Evolutionary conservation across 2,113 vertebrate genomes (phyloP).

Genomic region (Benitochromis conjunctus): DNA sequence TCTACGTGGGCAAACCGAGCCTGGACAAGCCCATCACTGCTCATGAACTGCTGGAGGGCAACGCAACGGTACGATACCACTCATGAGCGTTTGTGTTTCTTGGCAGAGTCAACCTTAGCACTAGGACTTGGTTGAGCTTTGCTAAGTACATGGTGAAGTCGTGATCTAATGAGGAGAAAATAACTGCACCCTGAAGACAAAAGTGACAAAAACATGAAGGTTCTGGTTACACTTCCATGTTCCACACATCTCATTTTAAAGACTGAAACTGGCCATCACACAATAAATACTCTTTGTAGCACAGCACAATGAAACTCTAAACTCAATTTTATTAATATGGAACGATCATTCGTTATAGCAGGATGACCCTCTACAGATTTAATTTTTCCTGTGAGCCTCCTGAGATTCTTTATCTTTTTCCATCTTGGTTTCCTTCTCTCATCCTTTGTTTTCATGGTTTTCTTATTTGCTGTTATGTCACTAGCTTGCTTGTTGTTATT

Average conservation of each 20-base stretch:
- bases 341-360: neutral
- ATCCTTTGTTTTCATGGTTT: neutral
- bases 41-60: slow-evolving; percentile 75
- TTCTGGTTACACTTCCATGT: neutral
- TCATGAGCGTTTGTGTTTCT: neutral
- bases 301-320: neutral
- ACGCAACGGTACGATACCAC: slow-evolving; percentile 74
- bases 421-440: neutral
- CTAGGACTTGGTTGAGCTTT: neutral
- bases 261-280: accelerated
- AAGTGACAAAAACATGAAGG: neutral
- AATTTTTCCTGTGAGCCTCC: neutral
- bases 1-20: slow-evolving; percentile 89
- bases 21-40: slow-evolving; percentile 85
- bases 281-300: neutral
- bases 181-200: neutral
- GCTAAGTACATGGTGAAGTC: neutral
- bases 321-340: neutral
- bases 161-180: neutral
- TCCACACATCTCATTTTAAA: neutral
- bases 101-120: neutral
- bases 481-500: neutral
- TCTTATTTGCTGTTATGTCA: neutral
- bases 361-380: neutral
- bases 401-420: neutral